Base-by-base conservation (phyloP, 2,888 invertebrate genomes). In the Lochmaea crataegi region DNA sequence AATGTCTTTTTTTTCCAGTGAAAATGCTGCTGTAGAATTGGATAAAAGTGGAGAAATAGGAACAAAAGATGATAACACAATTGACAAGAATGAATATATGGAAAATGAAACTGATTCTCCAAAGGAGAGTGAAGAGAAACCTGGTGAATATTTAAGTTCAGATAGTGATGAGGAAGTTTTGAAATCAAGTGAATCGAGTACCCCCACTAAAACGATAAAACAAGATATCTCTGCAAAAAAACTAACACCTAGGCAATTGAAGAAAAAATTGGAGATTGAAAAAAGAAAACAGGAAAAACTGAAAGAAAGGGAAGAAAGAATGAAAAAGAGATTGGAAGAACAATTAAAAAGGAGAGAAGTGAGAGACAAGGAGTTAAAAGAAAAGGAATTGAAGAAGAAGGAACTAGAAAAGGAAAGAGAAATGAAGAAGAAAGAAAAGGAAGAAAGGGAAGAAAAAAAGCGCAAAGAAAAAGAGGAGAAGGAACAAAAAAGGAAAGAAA, bases 401-500 rank as follows among this genome's bases (percentile, higher is more conserved):
- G 70, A 70, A 65, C 76, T 75, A 16, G 80, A 81, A 65, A 77
- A 71, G 16, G 82, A 89, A 86, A 75, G 88, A 88, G 73, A 77
- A 65, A 86, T 88, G 74, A 87, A 87, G 74, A 88, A 86, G 74
- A 80, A 81, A 74, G 80, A 82, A 68, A 78, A 87, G 85, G 85
- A 82, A 73, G 75, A 78, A 53, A 72, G 74, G 45, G 69, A 77
- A 66, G 68, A 70, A 56, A 85, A 87, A 72, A 86, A 87, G 73
- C 87, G 86, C 70, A 82, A 82, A 69, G 78, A 87, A 83, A 80
- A 87, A 86, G 78, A 87, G 84, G 76, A 91, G 89, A 82, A 90
- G 64, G 81, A 90, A 86, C 85, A 90, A 86, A 84, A 89, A 84
- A 81, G 82, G 72, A 79, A 81, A 58, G 79, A 83, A 66, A 82